phyloP scores from a whole-genome alignment of 2,797 vertebrate species.

The Malacoctenus gilli region DNA sequence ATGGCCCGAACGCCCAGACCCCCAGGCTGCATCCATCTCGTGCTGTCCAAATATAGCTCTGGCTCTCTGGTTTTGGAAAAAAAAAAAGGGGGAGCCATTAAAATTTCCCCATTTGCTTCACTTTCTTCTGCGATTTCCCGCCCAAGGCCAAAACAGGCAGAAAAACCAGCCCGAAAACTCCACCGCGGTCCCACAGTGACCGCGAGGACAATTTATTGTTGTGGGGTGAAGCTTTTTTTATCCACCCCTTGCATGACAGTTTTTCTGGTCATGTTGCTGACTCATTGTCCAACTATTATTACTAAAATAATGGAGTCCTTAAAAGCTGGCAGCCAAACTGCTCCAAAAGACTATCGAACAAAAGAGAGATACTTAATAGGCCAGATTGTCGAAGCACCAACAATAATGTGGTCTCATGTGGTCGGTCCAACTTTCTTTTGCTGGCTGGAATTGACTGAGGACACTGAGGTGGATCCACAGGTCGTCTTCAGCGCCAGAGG shows the following conservation, averaged over 20 bases:
- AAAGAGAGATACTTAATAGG: constrained; percentile 17
- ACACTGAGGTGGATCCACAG: no score
- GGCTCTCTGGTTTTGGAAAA: constrained; percentile 22
- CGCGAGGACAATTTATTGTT: constrained; percentile 7
- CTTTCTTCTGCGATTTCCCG: constrained; percentile 31
- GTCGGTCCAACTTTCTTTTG: no score
- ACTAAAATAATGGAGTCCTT: constrained; percentile 13
- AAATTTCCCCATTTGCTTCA: constrained; percentile 13
- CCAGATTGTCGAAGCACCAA: constrained; percentile 11
- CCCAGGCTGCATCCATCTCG: constrained; percentile 13
- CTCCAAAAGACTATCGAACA: background rate
- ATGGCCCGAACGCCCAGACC: constrained; percentile 29
- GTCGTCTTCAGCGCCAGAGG: no score
- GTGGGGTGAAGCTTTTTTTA: constrained; percentile 8
- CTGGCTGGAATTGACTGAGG: no score
- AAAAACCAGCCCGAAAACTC: constrained; percentile 8
- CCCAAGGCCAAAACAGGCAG: background rate
- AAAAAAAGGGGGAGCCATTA: constrained; percentile 31
- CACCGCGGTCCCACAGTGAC: background rate
- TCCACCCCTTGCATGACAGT: constrained; percentile 17
- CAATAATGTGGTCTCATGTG: no score
- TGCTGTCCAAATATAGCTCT: constrained; percentile 37
- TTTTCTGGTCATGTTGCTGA: constrained; percentile 20
- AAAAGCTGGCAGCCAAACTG: background rate
- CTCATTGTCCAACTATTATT: constrained; percentile 13